A percentile compares a stretch with the other conserved stretches of the same genome.
These are phyloP conservation scores for Pteropus alecto DNA, from an alignment of 2,113 vertebrate species.

Conservation along the genomic window DNA sequence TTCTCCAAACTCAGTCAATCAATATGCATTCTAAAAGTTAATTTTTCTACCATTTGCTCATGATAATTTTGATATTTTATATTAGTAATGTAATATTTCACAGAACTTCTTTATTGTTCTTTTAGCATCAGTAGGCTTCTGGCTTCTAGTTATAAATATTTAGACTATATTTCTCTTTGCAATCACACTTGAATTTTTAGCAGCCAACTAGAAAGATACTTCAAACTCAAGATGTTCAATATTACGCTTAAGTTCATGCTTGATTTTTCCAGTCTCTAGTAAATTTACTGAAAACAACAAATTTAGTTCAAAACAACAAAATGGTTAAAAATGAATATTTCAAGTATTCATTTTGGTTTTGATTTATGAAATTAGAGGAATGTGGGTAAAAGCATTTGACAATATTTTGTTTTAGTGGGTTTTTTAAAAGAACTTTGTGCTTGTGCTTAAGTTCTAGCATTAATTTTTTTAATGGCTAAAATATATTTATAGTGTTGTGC, in stretches of 20 bases:
- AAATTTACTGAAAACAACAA: not conserved
- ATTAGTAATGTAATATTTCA: not conserved
- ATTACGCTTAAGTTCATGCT: not conserved
- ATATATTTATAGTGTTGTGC: not conserved
- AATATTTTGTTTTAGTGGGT: not conserved
- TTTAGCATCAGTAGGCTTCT: not conserved
- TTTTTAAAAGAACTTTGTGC: not conserved
- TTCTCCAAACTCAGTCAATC: not conserved
- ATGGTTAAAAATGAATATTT: not conserved
- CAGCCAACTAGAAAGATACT: not conserved
- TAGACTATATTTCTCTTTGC: not conserved
- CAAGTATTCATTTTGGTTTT: not conserved
- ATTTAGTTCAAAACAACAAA: not conserved
- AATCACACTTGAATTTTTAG: not conserved
- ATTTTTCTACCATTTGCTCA: slow-evolving; percentile 2
- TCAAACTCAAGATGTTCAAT: not conserved
- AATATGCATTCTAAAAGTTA: not conserved
- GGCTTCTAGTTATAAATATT: not conserved
- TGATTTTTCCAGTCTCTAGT: not conserved
- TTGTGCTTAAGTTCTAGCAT: not conserved
- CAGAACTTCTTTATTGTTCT: not conserved
- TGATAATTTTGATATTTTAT: slow-evolving; percentile 3
- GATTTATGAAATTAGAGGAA: not conserved
- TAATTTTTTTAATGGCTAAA: not conserved
- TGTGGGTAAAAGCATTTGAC: not conserved